Percentiles rank a stretch among this genome's conserved stretches.
These are phyloP conservation scores for Colletes gigas DNA, from an alignment of 1,140 invertebrate species.

Conservation along the genomic window DNA sequence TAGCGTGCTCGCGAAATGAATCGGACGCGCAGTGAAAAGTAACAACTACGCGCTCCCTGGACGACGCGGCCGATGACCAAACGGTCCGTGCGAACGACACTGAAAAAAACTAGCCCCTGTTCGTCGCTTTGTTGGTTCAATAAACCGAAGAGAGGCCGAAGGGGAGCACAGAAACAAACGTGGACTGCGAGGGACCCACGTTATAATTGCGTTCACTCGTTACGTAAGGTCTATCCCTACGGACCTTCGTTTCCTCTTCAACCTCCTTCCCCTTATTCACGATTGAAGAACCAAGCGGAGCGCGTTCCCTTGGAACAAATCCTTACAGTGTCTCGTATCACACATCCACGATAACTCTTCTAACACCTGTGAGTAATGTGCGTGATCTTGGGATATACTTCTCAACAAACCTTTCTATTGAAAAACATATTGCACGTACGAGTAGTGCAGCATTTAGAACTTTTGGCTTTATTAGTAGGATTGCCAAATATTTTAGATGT, in stretches of 20 bases:
- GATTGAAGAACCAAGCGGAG: not conserved
- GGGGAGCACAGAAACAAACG: constrained; percentile 14
- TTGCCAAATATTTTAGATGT: too few species aligned
- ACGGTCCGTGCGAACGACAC: not conserved
- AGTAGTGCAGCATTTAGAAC: too few species aligned
- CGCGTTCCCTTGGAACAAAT: not conserved
- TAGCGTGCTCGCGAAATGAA: not conserved
- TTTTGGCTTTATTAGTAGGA: too few species aligned
- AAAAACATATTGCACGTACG: too few species aligned
- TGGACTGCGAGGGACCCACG: not conserved
- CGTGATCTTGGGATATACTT: too few species aligned
- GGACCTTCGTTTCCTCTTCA: not conserved
- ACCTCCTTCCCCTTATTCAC: too few species aligned
- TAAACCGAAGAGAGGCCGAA: not conserved
- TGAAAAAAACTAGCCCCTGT: constrained; percentile 2
- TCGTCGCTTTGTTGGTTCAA: constrained; percentile 17
- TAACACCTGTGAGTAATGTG: too few species aligned
- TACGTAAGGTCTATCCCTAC: constrained; percentile 10
- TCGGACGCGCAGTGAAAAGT: not conserved
- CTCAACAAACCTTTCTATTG: too few species aligned
- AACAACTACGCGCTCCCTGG: not conserved
- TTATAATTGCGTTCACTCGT: constrained; percentile 25
- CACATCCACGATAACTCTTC: too few species aligned
- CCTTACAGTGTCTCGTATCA: too few species aligned
- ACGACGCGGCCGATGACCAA: too few species aligned